Evolutionary conservation across 2,797 vertebrate species (phyloP), one percentile per base, ranked within the genome.

Genomic region (Acomys russatus): DNA sequence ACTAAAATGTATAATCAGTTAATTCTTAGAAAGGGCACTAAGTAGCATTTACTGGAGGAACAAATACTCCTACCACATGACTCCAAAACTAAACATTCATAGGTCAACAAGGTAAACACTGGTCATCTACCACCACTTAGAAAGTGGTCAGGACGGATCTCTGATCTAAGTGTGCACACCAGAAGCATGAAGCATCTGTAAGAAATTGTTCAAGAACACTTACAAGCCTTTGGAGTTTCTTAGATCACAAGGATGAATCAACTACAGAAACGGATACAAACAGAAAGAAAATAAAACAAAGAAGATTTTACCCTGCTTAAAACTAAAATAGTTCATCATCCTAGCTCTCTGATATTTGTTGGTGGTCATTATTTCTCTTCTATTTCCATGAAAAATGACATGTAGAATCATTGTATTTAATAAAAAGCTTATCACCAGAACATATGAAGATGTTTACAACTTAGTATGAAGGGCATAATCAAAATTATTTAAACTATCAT

Each of bases 301-400:
- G 7, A 6, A 12, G 38, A 23, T 30, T 73, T 17, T 4, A 54
- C 49, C 70, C 10, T 30, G 89, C 35, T 68, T 89, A 94, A 95
- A 91, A 84, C 91, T 87, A 44, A 68, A 92, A 71, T 23, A 25
- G n/a, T 28, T 88, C 23, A 1, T 95, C 30, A 79, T 73, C 25
- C 4, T 51, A 88, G 83, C 51, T 35, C 33, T 14, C 8, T 80
- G n/a, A 1, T 38, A 87, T 35, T 56, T 35, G 30, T 35, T 59
- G 4, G 14, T 35, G 66, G 22, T 59, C 23, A 35, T 88, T 33
- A 18, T 44, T 66, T 30, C 28, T 30, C 68, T 61, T 35, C 35
- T 23, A 80, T 80, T 80, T 70, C 89, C 76, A 66, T 68, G 8
- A 74, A 74, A 74, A 74, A 44, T 44, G 44, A 44, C 44, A 44